Base-by-base conservation (phyloP, 2,888 invertebrate genomes). In the Arctia plantaginis region DNA sequence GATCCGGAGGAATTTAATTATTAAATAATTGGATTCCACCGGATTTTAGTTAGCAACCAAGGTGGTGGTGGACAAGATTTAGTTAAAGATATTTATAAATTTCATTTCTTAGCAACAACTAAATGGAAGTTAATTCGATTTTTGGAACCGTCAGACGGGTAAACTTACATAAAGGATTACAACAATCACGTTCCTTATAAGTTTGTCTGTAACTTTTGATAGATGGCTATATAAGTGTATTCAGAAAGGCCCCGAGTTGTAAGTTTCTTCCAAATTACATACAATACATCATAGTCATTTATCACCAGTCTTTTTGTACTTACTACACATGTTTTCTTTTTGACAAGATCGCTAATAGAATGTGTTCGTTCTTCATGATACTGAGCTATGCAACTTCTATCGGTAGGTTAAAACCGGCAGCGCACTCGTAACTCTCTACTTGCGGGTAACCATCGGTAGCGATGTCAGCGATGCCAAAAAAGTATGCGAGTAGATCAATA, bases 171-270 rank as follows among this genome's bases (percentile, higher is more conserved):
- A 62, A 62, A 30, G 62, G 30, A 69, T 47, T 65, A 12, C 35
- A 70, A 76, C 77, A 78, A 84, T 74, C 69, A 73, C 64, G 74
- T 84, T 81, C 39, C 41, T n/a, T 62, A 15, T 41, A 51, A 67
- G 77, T 78, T 72, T 80, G 71, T 71, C 75, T 6, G 79, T 77
- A 84, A 85, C 76, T 85, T 84, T 76, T 84, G 84, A 84, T 84
- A 82, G 83, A 84, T 84, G 79, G 74, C 79, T 77, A 74, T 67
- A 6, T 74, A 73, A 78, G 71, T 18, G 23, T 72, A 68, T 80
- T 77, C 69, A 8, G 20, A 64, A 67, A 72, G 75, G 66, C 66
- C 39, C 8, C 15, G 41, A 66, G 65, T 69, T 74, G 66, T 10
- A 75, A 76, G 70, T 76, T 76, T 66, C n/a, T 30, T 51, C 41